Evolutionary conservation across 1,140 invertebrate genomes (phyloP).

Genomic region (Trigoniulus corallinus): DNA sequence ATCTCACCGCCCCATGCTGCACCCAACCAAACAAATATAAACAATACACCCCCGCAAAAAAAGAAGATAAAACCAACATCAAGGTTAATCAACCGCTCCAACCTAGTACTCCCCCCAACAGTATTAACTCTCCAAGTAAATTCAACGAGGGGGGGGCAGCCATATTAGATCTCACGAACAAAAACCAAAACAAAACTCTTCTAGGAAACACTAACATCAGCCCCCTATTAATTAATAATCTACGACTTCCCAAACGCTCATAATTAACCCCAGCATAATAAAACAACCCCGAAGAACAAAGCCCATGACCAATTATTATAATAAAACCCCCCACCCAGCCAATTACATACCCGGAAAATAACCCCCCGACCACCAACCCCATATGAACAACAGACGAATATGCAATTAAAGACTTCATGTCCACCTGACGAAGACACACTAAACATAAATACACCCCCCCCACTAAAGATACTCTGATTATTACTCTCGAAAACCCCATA

Average conservation of each 20-base stretch:
- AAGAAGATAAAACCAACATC: background rate
- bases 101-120: background rate
- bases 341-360: background rate
- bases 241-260: background rate
- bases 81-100: background rate
- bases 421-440: background rate
- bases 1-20: background rate
- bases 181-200: background rate
- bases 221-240: background rate
- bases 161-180: background rate
- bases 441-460: conserved; percentile 6
- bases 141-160: background rate
- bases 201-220: background rate
- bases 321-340: background rate
- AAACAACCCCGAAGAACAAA: background rate
- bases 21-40: background rate
- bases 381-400: background rate
- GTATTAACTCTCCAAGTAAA: background rate
- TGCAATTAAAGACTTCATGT: background rate
- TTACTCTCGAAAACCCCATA: conserved; percentile 3
- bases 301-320: background rate
- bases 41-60: background rate
- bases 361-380: background rate
- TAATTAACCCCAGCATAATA: background rate
- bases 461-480: background rate